phyloP scores from a whole-genome alignment of 2,888 invertebrate genomes.

The Chrysina gloriosa region DNA sequence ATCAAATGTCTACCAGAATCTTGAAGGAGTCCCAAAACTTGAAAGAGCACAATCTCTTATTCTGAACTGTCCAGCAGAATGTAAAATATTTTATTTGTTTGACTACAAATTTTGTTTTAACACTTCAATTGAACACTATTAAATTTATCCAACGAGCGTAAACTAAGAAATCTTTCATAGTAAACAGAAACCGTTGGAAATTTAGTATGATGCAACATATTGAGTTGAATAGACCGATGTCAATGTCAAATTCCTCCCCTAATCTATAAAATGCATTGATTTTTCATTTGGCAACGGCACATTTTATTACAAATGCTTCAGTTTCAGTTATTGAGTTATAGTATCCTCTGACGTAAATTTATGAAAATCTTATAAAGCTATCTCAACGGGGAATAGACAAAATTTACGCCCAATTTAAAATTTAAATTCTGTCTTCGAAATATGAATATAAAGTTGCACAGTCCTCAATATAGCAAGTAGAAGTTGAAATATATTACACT shows the following conservation, averaged over 20 bases:
- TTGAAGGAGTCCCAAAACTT: no score
- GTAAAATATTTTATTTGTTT: no score
- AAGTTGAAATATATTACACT: no score
- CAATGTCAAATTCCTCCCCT: slow-evolving; percentile 12
- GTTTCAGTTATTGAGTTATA: slow-evolving; percentile 27
- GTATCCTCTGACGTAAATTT: slow-evolving; percentile 29
- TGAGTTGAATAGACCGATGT: background rate
- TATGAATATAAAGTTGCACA: background rate
- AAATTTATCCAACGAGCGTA: no score
- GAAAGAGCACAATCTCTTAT: no score
- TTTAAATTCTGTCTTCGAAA: background rate
- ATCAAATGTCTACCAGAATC: no score
- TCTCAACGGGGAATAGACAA: slow-evolving; percentile 14
- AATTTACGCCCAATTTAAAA: slow-evolving; percentile 18
- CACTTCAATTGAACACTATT: no score
- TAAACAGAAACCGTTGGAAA: background rate
- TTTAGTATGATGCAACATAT: slow-evolving; percentile 12
- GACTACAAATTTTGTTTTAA: no score
- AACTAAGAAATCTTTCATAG: background rate
- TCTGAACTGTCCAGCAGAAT: no score
- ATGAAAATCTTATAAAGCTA: slow-evolving; percentile 21
- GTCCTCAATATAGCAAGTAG: background rate
- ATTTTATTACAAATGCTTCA: slow-evolving; percentile 20
- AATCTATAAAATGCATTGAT: slow-evolving; percentile 22
- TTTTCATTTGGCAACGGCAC: slow-evolving; percentile 26